Evolutionary conservation across 2,888 invertebrate genomes (phyloP).

Genomic region (Homarus gammarus): DNA sequence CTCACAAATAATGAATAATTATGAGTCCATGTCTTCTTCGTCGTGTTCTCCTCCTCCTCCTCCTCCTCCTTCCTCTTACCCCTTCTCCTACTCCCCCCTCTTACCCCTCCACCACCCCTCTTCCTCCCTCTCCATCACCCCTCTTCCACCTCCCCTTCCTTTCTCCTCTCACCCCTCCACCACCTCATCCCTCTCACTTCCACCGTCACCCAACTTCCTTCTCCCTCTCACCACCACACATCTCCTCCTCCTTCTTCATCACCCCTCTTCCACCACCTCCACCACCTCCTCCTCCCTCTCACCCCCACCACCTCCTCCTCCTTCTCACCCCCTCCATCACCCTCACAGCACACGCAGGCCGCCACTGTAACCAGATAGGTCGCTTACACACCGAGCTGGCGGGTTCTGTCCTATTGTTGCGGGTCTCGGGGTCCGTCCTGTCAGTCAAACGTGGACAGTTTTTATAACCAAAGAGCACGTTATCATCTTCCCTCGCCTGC

Average conservation of each 20-base stretch:
- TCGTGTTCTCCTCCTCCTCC: not conserved
- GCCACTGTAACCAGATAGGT: not conserved
- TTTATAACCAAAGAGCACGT: conserved; percentile 35
- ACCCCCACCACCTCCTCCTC: not conserved
- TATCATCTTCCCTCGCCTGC: conserved; percentile 32
- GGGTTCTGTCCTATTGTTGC: not conserved
- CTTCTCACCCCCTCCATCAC: not conserved
- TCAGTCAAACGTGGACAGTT: conserved; percentile 29
- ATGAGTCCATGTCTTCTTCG: too few relatives aligned
- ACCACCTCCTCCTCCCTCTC: not conserved
- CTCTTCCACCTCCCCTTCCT: not conserved
- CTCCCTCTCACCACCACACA: not conserved
- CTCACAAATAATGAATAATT: too few relatives aligned
- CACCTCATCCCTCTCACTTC: not conserved
- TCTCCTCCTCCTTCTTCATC: not conserved
- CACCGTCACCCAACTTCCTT: not conserved
- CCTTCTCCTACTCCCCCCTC: conserved; percentile 9
- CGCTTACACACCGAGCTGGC: not conserved
- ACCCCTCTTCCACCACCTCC: not conserved
- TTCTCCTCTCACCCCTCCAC: not conserved
- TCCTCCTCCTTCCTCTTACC: not conserved
- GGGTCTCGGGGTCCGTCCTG: not conserved
- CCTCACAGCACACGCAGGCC: not conserved
- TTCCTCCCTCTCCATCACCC: not conserved
- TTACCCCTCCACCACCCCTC: not conserved